phyloP scores from a whole-genome alignment of 1,140 invertebrate species.

The Sitodiplosis mosellana region DNA sequence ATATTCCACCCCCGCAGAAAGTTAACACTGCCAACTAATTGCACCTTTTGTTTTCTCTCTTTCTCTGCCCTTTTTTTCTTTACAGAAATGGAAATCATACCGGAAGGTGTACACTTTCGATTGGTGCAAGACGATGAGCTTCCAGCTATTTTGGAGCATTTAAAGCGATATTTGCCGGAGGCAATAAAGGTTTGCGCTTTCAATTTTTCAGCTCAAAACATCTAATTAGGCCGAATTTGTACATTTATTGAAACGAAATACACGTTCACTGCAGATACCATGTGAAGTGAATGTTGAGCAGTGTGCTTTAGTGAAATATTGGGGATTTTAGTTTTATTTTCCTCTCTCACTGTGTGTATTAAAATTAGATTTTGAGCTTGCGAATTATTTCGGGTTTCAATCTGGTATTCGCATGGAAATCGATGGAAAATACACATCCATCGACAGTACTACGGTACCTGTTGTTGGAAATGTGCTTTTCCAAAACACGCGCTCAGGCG shows the following conservation, averaged over 20 bases:
- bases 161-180: conserved; percentile 57
- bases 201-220: not conserved
- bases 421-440: too few species aligned
- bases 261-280: not conserved
- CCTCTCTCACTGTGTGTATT: too few species aligned
- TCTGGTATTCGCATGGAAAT: too few species aligned
- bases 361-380: too few species aligned
- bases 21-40: not conserved
- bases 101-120: conserved; percentile 67
- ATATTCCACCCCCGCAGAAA: not conserved
- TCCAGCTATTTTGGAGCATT: conserved; percentile 52
- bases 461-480: not conserved
- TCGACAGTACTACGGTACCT: not conserved
- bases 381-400: too few species aligned
- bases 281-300: not conserved
- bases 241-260: not conserved
- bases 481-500: not conserved
- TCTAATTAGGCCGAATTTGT: too few species aligned
- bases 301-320: too few species aligned
- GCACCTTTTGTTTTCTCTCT: too few species aligned
- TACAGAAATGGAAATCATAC: conserved; percentile 58
- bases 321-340: too few species aligned
- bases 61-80: conserved; percentile 11
- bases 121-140: conserved; percentile 62
- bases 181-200: conserved; percentile 55